A percentile compares a stretch with the other conserved stretches of the same genome.
Evolutionary conservation across 2,888 invertebrate genomes (phyloP).

Genomic region (Ichneumon xanthorius): DNA sequence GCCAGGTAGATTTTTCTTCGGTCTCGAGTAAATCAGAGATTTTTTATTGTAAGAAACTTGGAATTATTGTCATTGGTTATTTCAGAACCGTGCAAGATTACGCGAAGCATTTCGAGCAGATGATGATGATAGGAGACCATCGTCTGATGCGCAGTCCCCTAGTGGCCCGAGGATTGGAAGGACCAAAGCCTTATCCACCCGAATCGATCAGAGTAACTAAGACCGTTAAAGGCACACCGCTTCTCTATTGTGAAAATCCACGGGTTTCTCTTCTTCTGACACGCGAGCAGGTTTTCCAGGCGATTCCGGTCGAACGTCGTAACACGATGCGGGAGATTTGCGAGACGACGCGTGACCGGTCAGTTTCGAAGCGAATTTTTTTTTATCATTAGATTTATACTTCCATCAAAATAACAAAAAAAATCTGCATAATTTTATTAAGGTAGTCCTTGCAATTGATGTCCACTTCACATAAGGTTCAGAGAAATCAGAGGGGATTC

Average conservation of each 20-base stretch:
- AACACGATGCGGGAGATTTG: conserved; percentile 81
- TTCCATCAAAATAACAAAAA: no score
- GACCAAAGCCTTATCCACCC: conserved; percentile 81
- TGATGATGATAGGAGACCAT: conserved; percentile 80
- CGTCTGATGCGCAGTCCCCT: conserved; percentile 76
- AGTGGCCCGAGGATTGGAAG: conserved; percentile 77
- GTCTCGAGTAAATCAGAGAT: background rate
- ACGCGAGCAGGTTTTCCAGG: conserved; percentile 76
- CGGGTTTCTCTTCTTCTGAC: conserved; percentile 76
- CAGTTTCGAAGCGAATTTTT: conserved; percentile 32
- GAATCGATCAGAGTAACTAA: conserved; percentile 80
- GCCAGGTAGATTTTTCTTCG: conserved; percentile 72
- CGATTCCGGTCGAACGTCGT: conserved; percentile 77
- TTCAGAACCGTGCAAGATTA: conserved; percentile 80
- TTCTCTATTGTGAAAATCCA: conserved; percentile 82
- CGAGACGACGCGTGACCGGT: conserved; percentile 75
- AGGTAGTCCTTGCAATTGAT: no score
- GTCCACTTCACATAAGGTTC: no score
- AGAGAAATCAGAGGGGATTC: no score
- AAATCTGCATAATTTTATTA: background rate
- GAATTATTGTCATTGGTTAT: conserved; percentile 16
- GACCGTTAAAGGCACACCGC: conserved; percentile 72
- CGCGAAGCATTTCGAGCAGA: conserved; percentile 78
- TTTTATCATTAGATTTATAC: background rate
- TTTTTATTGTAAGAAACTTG: background rate